phyloP scores from a whole-genome alignment of 2,113 vertebrate genomes.

The Cyprinodon brontotheroides region DNA sequence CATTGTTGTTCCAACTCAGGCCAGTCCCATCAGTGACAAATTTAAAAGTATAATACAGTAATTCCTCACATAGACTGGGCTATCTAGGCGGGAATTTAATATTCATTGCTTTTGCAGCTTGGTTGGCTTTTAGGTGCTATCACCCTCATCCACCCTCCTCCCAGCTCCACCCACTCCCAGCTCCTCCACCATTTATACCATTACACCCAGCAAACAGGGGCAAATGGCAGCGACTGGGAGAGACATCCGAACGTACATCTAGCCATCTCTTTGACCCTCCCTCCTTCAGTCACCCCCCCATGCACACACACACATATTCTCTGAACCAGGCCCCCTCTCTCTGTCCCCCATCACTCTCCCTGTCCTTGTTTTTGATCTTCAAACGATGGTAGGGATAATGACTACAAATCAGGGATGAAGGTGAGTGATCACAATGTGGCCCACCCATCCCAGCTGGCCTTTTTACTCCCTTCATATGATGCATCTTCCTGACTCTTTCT shows the following conservation, averaged over 20 bases:
- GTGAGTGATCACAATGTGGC: conserved; percentile 84
- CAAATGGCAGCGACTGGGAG: conserved; percentile 68
- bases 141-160: conserved; percentile 75
- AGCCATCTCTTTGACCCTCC: conserved; percentile 68
- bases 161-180: conserved; percentile 71
- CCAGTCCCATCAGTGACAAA: conserved; percentile 77
- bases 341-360: conserved; percentile 80
- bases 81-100: conserved; percentile 83
- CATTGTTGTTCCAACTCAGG: conserved; percentile 75
- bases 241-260: conserved; percentile 46
- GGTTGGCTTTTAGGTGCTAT: conserved; percentile 83
- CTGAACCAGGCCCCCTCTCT: conserved; percentile 67
- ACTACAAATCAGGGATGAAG: conserved; percentile 89
- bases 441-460: conserved; percentile 84
- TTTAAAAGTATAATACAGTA: conserved; percentile 82
- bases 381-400: conserved; percentile 85
- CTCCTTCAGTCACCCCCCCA: conserved; percentile 62
- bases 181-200: conserved; percentile 65
- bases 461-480: conserved; percentile 77
- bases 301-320: conserved; percentile 23
- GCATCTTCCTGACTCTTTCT: conserved; percentile 74
- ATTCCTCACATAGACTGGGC: conserved; percentile 79
- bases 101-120: conserved; percentile 85
- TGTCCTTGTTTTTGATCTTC: conserved; percentile 85
- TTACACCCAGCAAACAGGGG: conserved; percentile 67